phyloP scores from a whole-genome alignment of 2,888 invertebrate species.

The Cantharis flavilabris region DNA sequence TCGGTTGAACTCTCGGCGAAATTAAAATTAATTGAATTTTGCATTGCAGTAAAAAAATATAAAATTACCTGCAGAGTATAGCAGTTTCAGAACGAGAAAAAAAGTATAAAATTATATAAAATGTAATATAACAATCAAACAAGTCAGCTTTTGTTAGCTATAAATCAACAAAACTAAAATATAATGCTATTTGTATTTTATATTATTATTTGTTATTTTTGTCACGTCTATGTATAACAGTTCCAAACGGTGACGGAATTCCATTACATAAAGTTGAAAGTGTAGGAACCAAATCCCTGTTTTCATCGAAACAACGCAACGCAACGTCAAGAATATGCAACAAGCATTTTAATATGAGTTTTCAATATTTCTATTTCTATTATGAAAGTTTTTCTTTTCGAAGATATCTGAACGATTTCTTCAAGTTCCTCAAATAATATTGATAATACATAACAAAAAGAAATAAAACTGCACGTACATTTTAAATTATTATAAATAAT shows the following conservation, averaged over 20 bases:
- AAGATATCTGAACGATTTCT: neutral
- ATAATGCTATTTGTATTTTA: conserved; percentile 1
- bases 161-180: conserved; percentile 5
- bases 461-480: neutral
- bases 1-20: neutral
- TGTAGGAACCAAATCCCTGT: conserved; percentile 21
- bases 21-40: neutral
- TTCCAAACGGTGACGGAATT: conserved; percentile 26
- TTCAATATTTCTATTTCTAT: neutral
- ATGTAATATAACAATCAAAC: neutral
- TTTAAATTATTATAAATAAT: neutral
- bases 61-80: neutral
- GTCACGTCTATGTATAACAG: conserved; percentile 27
- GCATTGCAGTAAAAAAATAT: neutral
- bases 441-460: neutral
- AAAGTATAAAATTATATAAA: neutral
- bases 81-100: neutral
- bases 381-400: neutral
- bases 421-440: neutral
- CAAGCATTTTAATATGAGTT: conserved; percentile 3
- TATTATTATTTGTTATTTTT: conserved; percentile 10
- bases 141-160: neutral
- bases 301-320: conserved; percentile 17
- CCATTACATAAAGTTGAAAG: conserved; percentile 23
- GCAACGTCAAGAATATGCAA: conserved; percentile 11